Conservation (phyloP, 2,888 invertebrate species). For the Tillus elongatus region DNA sequence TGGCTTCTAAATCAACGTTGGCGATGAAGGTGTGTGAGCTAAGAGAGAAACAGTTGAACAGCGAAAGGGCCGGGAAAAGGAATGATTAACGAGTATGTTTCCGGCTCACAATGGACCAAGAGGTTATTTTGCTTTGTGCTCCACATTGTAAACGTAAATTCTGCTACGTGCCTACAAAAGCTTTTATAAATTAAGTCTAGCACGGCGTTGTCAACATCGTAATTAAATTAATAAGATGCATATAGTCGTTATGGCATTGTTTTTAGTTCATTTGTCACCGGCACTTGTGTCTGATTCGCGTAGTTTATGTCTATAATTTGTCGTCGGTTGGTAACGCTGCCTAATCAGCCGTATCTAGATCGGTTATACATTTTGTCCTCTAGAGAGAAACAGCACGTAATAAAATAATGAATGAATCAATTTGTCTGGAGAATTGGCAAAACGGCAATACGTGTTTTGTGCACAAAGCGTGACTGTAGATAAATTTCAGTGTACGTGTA, state of each 20-base stretch:
- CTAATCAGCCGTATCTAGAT: too few species aligned
- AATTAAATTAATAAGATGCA: constrained; percentile 26
- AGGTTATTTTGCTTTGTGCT: constrained; percentile 23
- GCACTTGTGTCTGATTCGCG: constrained; percentile 2
- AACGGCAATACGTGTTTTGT: too few species aligned
- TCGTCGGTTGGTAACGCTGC: too few species aligned
- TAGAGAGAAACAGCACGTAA: too few species aligned
- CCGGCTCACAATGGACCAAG: constrained; percentile 16
- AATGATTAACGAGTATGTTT: background rate
- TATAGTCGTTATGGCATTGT: constrained; percentile 10
- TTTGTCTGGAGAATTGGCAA: too few species aligned
- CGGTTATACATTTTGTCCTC: too few species aligned
- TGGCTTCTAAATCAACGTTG: background rate
- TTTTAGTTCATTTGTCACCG: background rate
- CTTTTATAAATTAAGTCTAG: constrained; percentile 24
- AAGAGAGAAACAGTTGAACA: background rate
- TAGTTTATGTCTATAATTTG: too few species aligned
- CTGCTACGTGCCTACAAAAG: constrained; percentile 22
- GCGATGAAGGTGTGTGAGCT: too few species aligned
- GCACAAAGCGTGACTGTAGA: too few species aligned
- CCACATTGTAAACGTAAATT: constrained; percentile 21
- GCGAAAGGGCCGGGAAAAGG: constrained; percentile 2
- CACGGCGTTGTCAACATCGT: constrained; percentile 20
- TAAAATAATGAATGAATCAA: too few species aligned
- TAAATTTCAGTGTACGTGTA: too few species aligned